Evolutionary conservation across 2,113 vertebrate genomes (phyloP), one percentile per base, ranked within the genome.

Genomic region (Notothenia rossii): DNA sequence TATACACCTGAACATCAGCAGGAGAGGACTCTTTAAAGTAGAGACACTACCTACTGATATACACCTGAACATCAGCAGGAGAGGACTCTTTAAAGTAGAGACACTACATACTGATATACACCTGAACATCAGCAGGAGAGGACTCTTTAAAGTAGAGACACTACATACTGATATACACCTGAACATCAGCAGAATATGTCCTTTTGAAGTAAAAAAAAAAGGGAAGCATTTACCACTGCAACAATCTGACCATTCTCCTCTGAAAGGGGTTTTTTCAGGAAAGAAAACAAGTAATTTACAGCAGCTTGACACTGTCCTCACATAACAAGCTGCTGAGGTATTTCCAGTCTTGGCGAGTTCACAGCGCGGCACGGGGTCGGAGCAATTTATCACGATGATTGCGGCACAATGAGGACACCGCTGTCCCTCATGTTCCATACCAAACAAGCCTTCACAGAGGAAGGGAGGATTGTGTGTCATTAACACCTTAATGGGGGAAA

Each of bases 381-480:
- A 64, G 85, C 81, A 48, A 82, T 90, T 83, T 60, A 84, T 89
- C 85, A 80, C 67, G 45, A 83, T 77, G 77, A 90, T 65, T 73
- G 55, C 59, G 63, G 75, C 36, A 69, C 56, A 60, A 56, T 82
- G 53, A 74, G 50, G 56, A 81, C 62, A 69, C 36, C 25, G 61
- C n/a, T 53, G 59, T 49, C 73, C 40, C 9, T 3, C n/a, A 1
- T 10, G 33, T 45, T 29, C 64, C 72, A 71, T 56, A 25, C 20
- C n/a, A 29, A 73, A 77, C 20, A 55, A 55, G 61, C 46, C 56
- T 74, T 64, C 54, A 54, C 14, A 50, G 22, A 51, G 33, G 25
- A 63, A 43, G 49, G n/a, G 63, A 67, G 70, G 59, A 53, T 2
- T 33, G 13, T 33, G n/a, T 40, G 67, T 36, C 56, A 43, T 40